Evolutionary conservation across 53 echinoderm and acorn worm species (phyloP).

Genomic region (Astropecten irregularis): DNA sequence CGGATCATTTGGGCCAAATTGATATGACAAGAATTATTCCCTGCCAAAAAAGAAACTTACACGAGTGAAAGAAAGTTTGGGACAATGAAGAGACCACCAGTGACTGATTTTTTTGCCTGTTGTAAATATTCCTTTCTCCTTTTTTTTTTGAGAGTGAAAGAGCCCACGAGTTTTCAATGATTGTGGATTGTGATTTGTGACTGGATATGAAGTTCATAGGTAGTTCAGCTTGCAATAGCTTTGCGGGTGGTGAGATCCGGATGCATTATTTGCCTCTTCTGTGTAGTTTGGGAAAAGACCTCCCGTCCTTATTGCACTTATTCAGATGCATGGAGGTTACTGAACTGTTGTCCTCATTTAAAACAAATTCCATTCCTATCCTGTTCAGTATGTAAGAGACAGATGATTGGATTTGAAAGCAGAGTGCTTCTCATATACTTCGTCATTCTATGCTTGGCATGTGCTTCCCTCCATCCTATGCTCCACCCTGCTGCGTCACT

Average conservation of each 20-base stretch:
- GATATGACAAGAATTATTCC: conserved; percentile 7
- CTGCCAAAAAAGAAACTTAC: neutral
- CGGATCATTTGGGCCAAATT: conserved; percentile 9
- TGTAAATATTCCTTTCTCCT: too few species aligned
- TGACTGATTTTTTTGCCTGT: too few species aligned
- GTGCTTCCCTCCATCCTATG: too few species aligned
- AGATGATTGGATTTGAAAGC: too few species aligned
- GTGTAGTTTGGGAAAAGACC: neutral
- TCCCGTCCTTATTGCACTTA: neutral
- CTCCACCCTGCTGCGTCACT: too few species aligned
- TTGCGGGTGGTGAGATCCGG: conserved; percentile 8
- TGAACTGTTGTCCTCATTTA: too few species aligned
- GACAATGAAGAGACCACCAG: conserved; percentile 42
- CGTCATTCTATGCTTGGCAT: neutral
- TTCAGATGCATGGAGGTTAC: too few species aligned
- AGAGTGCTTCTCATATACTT: neutral
- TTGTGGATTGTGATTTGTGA: neutral
- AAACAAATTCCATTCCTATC: too few species aligned
- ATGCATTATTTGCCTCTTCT: too few species aligned
- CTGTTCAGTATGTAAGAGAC: neutral
- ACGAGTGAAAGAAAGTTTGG: neutral
- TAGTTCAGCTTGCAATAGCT: conserved; percentile 13
- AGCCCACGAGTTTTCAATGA: neutral
- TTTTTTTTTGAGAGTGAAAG: neutral
- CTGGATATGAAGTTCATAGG: neutral